A percentile compares a stretch with the other conserved stretches of the same genome.
Evolutionary conservation across 2,113 vertebrate genomes (phyloP).

Genomic region (Phasianus colchicus): DNA sequence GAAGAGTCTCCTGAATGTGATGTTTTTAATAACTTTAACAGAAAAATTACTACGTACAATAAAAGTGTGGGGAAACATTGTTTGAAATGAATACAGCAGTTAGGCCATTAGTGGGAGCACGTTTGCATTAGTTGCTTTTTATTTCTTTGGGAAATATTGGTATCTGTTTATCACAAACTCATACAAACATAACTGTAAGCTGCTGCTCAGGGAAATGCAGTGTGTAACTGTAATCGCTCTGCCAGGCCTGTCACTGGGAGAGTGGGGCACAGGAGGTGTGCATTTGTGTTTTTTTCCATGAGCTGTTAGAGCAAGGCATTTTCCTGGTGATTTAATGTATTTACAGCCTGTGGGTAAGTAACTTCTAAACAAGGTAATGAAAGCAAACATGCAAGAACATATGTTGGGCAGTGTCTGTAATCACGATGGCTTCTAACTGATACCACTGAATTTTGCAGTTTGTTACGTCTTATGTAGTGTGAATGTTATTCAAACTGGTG

Average conservation of each 20-base stretch:
- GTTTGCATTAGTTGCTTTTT: background rate
- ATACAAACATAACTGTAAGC: background rate
- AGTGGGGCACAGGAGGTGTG: too few relatives aligned
- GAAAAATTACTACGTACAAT: background rate
- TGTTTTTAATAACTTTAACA: background rate
- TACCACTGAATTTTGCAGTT: background rate
- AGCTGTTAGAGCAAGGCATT: background rate
- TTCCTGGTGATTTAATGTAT: background rate
- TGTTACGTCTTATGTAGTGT: background rate
- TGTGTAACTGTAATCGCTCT: accelerated
- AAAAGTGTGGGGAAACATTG: background rate
- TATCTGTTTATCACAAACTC: background rate
- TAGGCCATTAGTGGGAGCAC: background rate
- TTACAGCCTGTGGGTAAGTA: background rate
- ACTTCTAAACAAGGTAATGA: background rate
- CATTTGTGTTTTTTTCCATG: background rate
- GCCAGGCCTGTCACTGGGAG: background rate
- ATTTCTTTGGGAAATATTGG: background rate
- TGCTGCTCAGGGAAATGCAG: background rate
- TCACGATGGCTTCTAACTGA: background rate
- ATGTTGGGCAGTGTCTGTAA: too few relatives aligned
- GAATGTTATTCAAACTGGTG: background rate
- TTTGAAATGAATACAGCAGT: background rate
- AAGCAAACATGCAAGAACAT: background rate
- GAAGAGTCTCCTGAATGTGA: background rate